Percentiles rank a stretch among this genome's conserved stretches.
Conservation (phyloP, 2,888 invertebrate species). For the Cheilosia grossa region DNA sequence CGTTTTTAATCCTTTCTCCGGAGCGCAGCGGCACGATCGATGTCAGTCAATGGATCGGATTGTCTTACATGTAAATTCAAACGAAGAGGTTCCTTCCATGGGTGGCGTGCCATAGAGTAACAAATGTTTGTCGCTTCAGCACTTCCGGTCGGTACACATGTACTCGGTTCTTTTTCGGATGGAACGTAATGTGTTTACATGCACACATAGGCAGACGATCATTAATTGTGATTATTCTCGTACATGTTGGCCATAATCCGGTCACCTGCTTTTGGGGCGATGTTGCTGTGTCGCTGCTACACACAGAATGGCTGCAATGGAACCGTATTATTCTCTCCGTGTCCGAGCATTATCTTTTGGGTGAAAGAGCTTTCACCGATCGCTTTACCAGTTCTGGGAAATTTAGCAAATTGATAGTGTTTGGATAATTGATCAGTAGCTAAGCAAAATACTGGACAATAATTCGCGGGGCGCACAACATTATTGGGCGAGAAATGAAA, state of each 20-base stretch:
- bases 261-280: constrained; percentile 42
- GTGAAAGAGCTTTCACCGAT: constrained; percentile 56
- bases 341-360: constrained; percentile 37
- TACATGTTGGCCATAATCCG: constrained; percentile 55
- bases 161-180: constrained; percentile 16
- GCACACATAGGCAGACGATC: constrained; percentile 40
- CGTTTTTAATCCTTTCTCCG: constrained; percentile 61
- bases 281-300: background rate
- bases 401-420: constrained; percentile 51
- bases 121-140: constrained; percentile 49
- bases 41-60: constrained; percentile 47
- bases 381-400: constrained; percentile 39
- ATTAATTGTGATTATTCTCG: constrained; percentile 63
- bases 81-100: constrained; percentile 37
- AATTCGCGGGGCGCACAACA: background rate
- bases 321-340: constrained; percentile 34
- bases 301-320: constrained; percentile 44
- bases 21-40: constrained; percentile 58
- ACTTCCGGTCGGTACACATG: constrained; percentile 55
- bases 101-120: constrained; percentile 63
- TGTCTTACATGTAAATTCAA: constrained; percentile 8
- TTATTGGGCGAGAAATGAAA: constrained; percentile 11
- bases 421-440: constrained; percentile 48
- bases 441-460: constrained; percentile 51
- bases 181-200: constrained; percentile 30